These are phyloP conservation scores for Julus scanicus DNA, from an alignment of 2,888 invertebrate genomes.

Conservation along the genomic window DNA sequence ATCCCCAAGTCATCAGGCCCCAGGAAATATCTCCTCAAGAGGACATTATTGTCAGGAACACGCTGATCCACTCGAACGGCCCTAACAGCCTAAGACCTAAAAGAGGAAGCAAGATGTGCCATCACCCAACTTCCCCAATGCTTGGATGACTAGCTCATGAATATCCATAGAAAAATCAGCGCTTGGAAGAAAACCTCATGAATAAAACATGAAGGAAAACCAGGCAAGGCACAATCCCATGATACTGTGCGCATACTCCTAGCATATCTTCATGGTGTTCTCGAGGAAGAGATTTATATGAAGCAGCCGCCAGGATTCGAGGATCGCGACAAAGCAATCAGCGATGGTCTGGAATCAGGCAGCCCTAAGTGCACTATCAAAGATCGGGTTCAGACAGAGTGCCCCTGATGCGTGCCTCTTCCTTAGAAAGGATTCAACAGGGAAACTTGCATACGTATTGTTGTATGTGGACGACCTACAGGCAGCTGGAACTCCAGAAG, in stretches of 20 bases:
- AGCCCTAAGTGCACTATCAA: not conserved
- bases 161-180: too few species aligned
- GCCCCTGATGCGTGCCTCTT: not conserved
- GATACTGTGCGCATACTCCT: not conserved
- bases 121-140: too few species aligned
- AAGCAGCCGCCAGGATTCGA: not conserved
- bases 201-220: too few species aligned
- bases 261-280: not conserved
- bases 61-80: too few species aligned
- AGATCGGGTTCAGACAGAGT: not conserved
- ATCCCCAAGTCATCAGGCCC: too few species aligned
- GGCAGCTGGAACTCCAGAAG: not conserved
- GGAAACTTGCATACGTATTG: not conserved
- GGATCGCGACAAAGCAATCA: not conserved
- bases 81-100: too few species aligned
- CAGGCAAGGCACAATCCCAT: too few species aligned
- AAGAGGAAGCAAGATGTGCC: too few species aligned
- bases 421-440: not conserved
- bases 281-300: not conserved
- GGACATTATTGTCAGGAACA: too few species aligned
- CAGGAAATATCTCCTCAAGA: too few species aligned
- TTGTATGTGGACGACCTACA: not conserved
- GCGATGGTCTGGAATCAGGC: not conserved
- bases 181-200: too few species aligned
- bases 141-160: too few species aligned